Base-by-base conservation (phyloP, 2,797 vertebrate genomes). In the Anguilla obscura region DNA sequence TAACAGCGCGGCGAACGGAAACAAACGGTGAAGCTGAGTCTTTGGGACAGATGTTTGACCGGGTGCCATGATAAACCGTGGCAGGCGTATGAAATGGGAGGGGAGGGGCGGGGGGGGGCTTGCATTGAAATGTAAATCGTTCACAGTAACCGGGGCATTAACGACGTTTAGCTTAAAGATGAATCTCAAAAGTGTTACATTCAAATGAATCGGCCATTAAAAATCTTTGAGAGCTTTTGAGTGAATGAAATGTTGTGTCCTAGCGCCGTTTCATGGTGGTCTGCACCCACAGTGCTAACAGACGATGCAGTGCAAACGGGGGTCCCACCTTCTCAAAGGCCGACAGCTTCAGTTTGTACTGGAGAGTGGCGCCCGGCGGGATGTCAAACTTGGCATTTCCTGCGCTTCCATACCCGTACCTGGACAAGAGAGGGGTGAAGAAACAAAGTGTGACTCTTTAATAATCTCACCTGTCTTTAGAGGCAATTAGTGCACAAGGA, bases 291-390 rank as follows among this genome's bases (percentile, higher is more conserved):
- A 56, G 50, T 9, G 40, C n/a, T 10, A 30, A 7, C 30, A 30
- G 21, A 56, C 21, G 12, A 9, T 0, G 2, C 24, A 80, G 18
- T 1, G 40, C 76, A 21, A n/a, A 40, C 36, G 36, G 36, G 36
- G 36, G 36, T 10, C 63, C 33, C 50, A 98, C 98, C 97, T 99
- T 99, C 92, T 99, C 98, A 94, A 99, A 99, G 84, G 94, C 95
- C 86, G 94, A 95, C 76, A 99, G 96, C 86, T 96, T 97, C 87
- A 99, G 93, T 92, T 97, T 97, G 86, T 99, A 99, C 10, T 96
- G 94, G 21, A 99, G 93, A 0, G 95, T 96, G 2, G 97, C 97
- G 36, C 96, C 94, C 14, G 95, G 95, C 83, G 98, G 97, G 91
- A 99, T 96, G 66, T 96, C 96, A 90, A 97, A 97, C 88, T 97